phyloP scores from a whole-genome alignment of 92 coral and sea anemone genomes.

The Zoanthus sociatus region DNA sequence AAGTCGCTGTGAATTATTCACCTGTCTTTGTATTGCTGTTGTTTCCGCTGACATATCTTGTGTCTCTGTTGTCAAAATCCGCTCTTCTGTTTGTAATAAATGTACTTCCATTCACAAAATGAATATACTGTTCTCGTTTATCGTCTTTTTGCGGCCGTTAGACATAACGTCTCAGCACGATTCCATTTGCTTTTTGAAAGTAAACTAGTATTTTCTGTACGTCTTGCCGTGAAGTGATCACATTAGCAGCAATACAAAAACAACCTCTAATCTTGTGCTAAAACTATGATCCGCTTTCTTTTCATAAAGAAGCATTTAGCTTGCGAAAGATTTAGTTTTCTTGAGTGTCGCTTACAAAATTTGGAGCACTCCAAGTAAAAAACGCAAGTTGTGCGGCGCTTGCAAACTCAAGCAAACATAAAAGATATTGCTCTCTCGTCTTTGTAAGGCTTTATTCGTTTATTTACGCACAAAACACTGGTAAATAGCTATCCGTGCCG shows the following conservation, averaged over 20 bases:
- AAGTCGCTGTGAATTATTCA: conserved; percentile 15
- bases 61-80: conserved; percentile 29
- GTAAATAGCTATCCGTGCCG: conserved; percentile 21
- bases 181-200: background rate
- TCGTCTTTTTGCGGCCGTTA: conserved; percentile 8
- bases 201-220: background rate
- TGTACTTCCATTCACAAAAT: background rate
- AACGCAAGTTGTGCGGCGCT: conserved; percentile 16
- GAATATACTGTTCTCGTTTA: background rate
- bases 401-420: conserved; percentile 24
- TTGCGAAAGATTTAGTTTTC: conserved; percentile 21
- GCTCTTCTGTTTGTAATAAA: conserved; percentile 4
- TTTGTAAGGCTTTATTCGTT: background rate
- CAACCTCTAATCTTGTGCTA: conserved; percentile 10
- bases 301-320: conserved; percentile 28
- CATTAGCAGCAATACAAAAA: conserved; percentile 34
- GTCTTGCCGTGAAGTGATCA: conserved; percentile 20
- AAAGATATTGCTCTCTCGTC: background rate
- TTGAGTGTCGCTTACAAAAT: conserved; percentile 10
- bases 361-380: conserved; percentile 1
- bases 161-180: background rate
- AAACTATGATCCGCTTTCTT: conserved; percentile 33
- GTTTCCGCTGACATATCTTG: background rate
- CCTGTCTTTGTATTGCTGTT: conserved; percentile 18
- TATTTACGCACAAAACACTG: conserved; percentile 32